Base-by-base conservation (phyloP, 2,888 invertebrate genomes). In the Lasioglossum zephyrum region DNA sequence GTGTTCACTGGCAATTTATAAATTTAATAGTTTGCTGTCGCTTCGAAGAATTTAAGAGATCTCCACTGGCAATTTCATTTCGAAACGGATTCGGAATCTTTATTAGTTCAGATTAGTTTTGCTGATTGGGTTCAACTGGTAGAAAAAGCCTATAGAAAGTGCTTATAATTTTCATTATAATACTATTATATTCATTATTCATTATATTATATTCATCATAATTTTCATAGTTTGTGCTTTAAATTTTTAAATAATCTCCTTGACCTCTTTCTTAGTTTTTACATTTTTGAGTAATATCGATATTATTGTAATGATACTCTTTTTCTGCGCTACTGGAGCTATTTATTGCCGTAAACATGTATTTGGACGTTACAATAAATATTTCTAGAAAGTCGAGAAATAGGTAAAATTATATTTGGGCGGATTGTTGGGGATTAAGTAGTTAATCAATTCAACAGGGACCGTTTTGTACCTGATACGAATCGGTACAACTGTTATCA, bases 1-100 rank as follows among this genome's bases (percentile, higher is more conserved):
- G 77, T 63, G 72, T 81, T 69, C 84, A 82, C 78, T 76, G 86
- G 57, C 73, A 81, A 87, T 88, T 90, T 85, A 82, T 91, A 88
- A 88, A 86, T 88, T 81, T 91, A 87, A 90, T 80, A 79, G 85
- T 74, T 63, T 70, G 11, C 26, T 79, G 76, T 82, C 78, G 66
- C 11, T 77, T 78, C 22, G 77, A 66, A 66, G 13, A 26, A 0
- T 6, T 4, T 22, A 26, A n/a, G 3, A n/a, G 57, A n/a, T 16
- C 22, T 36, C 3, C 73, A 26, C 16, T 60, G 69, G 36, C 39
- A 26, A n/a, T 18, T 31, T 73, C 41, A 39, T 57, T 11, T 0
- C 0, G 49, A 13, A 39, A 47, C 26, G 31, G 13, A n/a, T 60
- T 73, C n/a, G 9, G 53, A 18, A n/a, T n/a, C 4, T 73, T 53